Evolutionary conservation across 2,797 vertebrate species (phyloP), one percentile per base, ranked within the genome.

Genomic region (Arremon brunneinucha): DNA sequence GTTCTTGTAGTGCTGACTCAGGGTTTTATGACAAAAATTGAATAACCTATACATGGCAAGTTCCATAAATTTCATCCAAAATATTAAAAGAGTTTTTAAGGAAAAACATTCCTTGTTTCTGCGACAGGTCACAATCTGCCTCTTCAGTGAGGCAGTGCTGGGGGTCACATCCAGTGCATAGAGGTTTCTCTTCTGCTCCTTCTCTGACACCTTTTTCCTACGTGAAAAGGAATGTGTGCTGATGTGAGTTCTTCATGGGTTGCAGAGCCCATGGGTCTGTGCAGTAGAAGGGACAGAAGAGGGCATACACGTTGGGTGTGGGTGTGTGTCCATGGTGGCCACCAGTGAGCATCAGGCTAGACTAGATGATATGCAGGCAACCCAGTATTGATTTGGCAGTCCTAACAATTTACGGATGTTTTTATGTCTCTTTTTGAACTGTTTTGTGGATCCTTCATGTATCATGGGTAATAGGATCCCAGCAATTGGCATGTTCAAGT

Each of bases 141-240:
- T 39, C 49, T 80, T 76, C 41, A 26, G 5, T 1, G 3, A 62
- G 23, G 35, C 20, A 65, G 20, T 0, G 0, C 20, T 19, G 6
- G 4, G 8, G 0, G 5, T 10, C 17, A 2, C 0, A 3, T 39
- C 41, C 1, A 1, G 26, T 28, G 10, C 26, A 11, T 0, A 52
- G 28, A 49, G 14, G 3, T 82, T 87, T 74, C 34, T 41, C 23
- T 63, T 28, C 12, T 52, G 15, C 14, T 81, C 3, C 13, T 70
- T 47, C 26, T 74, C 30, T 67, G n/a, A 37, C 7, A 34, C 2
- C 2, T 9, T 26, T 74, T 34, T 35, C 39, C 43, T 28, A 0
- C 0, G 18, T 26, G 16, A 26, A 35, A 57, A 57, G 23, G 11
- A 57, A 26, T 26, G 11, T 57, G 0, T 23, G 32, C 44, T 50